Conservation (phyloP, 2,888 invertebrate species). For the Eutolmus rufibarbis region DNA sequence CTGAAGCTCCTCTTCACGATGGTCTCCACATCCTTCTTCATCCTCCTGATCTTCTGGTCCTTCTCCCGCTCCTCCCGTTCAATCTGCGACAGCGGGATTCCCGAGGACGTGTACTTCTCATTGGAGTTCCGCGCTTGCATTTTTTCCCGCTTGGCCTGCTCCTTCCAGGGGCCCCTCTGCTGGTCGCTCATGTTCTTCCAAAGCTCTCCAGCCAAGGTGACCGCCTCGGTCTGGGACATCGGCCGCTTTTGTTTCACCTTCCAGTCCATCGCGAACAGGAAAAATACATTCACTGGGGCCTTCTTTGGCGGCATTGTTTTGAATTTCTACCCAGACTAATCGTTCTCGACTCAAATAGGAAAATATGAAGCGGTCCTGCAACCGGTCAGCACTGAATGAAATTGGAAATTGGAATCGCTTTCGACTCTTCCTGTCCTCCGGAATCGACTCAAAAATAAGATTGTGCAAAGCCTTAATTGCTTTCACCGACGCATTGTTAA, state of each 20-base stretch:
- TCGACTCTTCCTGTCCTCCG: too few species aligned
- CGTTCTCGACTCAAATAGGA: too few species aligned
- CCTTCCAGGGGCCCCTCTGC: constrained; percentile 54
- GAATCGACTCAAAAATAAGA: too few species aligned
- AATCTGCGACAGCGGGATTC: constrained; percentile 51
- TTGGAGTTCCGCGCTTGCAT: background rate
- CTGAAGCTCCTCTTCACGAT: constrained; percentile 51
- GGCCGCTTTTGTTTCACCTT: background rate
- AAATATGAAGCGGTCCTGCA: too few species aligned
- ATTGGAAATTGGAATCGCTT: too few species aligned
- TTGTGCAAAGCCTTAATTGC: too few species aligned
- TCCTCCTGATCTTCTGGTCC: constrained; percentile 49
- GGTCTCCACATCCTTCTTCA: constrained; percentile 55
- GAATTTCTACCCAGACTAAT: too few species aligned
- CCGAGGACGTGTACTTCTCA: constrained; percentile 54
- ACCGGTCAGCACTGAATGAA: too few species aligned
- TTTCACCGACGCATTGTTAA: too few species aligned
- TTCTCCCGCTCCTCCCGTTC: constrained; percentile 51
- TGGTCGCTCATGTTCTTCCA: constrained; percentile 54
- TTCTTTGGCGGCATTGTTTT: constrained; percentile 4
- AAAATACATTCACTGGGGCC: background rate
- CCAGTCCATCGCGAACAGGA: background rate
- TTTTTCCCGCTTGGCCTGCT: constrained; percentile 51
- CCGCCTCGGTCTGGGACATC: background rate
- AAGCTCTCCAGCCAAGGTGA: constrained; percentile 49